Percentiles rank a stretch among this genome's conserved stretches.
Conservation (phyloP, 2,113 vertebrate species). For the Agapornis roseicollis region DNA sequence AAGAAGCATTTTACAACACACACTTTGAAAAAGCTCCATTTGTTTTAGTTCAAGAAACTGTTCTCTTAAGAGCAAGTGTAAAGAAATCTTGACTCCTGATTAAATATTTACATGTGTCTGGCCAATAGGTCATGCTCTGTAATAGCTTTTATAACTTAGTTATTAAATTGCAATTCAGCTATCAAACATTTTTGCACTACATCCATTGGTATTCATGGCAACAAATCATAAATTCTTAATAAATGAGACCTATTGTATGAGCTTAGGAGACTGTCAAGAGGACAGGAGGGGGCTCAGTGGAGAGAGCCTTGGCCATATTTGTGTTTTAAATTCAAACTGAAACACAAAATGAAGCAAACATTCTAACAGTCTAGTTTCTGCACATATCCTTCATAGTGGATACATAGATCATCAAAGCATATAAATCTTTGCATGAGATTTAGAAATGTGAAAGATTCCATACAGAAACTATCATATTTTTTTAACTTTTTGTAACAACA, state of each 20-base stretch:
- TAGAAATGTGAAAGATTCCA: neutral
- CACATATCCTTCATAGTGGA: neutral
- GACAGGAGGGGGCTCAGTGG: neutral
- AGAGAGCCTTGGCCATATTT: neutral
- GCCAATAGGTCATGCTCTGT: constrained; percentile 7
- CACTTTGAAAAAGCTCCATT: neutral
- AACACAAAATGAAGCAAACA: neutral
- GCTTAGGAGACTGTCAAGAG: neutral
- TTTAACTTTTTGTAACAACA: neutral
- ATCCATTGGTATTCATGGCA: neutral
- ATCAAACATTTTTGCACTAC: constrained; percentile 11
- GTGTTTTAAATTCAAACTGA: neutral
- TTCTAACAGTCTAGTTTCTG: neutral
- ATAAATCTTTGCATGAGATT: neutral
- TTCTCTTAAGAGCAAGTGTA: neutral
- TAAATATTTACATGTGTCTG: constrained; percentile 53
- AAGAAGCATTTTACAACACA: neutral
- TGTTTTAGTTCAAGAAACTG: neutral
- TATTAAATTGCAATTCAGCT: constrained; percentile 52
- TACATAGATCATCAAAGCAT: neutral
- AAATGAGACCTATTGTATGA: neutral
- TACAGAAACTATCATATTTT: neutral
- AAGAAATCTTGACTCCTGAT: constrained; percentile 26
- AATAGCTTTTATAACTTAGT: constrained; percentile 34
- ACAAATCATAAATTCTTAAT: constrained; percentile 29